Conservation (phyloP, 2,797 vertebrate genomes). For the Manis javanica region DNA sequence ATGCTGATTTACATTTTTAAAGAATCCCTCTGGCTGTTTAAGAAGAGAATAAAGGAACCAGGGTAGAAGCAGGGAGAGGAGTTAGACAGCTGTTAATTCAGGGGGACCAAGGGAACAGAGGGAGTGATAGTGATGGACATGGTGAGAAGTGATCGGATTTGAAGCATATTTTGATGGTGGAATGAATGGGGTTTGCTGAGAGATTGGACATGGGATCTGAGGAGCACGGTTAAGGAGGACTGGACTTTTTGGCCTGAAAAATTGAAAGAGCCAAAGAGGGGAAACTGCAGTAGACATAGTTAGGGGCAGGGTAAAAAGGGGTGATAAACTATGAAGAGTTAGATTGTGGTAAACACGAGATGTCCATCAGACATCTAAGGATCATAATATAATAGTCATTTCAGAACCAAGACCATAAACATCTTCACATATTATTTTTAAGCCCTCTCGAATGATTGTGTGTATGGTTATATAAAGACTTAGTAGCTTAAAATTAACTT, state of each 20-base stretch:
- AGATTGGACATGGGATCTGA: not conserved
- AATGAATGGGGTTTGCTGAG: not conserved
- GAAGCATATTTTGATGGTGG: not conserved
- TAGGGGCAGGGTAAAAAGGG: not conserved
- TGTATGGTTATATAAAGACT: not conserved
- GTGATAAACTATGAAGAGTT: not conserved
- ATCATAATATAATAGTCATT: not conserved
- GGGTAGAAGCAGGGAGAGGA: not conserved
- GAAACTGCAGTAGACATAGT: not conserved
- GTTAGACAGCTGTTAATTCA: not conserved
- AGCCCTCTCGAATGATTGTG: not conserved
- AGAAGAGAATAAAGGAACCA: not conserved
- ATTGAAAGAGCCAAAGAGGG: not conserved
- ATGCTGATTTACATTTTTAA: not conserved
- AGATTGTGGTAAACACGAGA: not conserved
- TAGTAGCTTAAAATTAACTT: slow-evolving; percentile 33
- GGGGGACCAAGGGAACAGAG: not conserved
- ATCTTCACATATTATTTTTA: slow-evolving; percentile 44
- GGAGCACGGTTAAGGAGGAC: not conserved
- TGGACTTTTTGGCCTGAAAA: not conserved
- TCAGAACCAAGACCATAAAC: not conserved
- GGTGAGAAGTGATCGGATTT: not conserved
- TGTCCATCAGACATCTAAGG: not conserved
- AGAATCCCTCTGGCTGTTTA: not conserved
- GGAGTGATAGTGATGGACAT: not conserved